Conservation (phyloP, 2,888 invertebrate genomes). For the Pandemis cinnamomeana region DNA sequence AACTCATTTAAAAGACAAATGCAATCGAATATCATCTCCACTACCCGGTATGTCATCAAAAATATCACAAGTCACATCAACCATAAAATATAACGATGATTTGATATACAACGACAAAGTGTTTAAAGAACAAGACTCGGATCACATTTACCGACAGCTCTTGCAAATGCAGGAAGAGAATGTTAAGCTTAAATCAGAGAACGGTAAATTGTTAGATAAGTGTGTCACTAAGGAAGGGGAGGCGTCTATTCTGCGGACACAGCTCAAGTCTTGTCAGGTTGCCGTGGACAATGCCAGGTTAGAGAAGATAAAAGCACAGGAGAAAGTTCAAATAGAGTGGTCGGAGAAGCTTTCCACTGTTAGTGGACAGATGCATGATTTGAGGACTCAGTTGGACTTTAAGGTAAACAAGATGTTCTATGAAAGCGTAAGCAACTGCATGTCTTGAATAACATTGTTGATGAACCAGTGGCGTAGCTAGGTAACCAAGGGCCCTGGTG, state of each 20-base stretch:
- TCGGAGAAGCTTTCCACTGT: conserved; percentile 72
- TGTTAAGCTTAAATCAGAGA: conserved; percentile 72
- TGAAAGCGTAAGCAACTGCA: no score
- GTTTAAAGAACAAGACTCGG: conserved; percentile 63
- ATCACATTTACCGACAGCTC: conserved; percentile 66
- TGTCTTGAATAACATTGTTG: no score
- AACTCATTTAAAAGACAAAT: conserved; percentile 69
- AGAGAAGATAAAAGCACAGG: conserved; percentile 74
- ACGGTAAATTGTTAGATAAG: conserved; percentile 76
- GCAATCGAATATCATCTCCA: conserved; percentile 71
- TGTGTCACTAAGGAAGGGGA: conserved; percentile 85
- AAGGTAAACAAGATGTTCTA: conserved; percentile 66
- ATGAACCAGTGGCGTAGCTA: no score
- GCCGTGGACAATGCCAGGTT: conserved; percentile 74
- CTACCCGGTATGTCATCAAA: conserved; percentile 69
- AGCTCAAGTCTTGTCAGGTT: conserved; percentile 77
- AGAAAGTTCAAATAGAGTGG: conserved; percentile 80
- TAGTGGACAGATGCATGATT: conserved; percentile 72
- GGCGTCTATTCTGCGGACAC: conserved; percentile 81
- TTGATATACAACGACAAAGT: conserved; percentile 68
- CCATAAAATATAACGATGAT: conserved; percentile 58
- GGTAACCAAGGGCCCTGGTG: no score
- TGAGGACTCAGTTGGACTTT: conserved; percentile 83
- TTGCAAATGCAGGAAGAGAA: conserved; percentile 73
- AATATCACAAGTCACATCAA: conserved; percentile 48